These are phyloP conservation scores for Hydroisotoma schaefferi DNA, from an alignment of 2,888 invertebrate genomes.

Conservation along the genomic window DNA sequence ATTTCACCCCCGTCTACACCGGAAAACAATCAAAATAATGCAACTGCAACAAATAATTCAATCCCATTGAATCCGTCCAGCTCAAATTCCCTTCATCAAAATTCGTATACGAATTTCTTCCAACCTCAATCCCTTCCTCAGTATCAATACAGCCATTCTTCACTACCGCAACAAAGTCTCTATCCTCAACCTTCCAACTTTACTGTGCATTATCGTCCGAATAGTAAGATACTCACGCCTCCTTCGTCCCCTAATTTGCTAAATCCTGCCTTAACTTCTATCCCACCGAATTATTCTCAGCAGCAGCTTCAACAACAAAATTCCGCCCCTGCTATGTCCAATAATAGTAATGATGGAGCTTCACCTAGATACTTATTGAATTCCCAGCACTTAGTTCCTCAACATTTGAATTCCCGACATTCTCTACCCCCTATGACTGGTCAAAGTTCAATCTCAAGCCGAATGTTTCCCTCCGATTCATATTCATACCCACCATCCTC, in stretches of 20 bases:
- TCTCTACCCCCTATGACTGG: background rate
- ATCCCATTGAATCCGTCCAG: slow-evolving; percentile 11
- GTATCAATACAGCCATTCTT: slow-evolving; percentile 23
- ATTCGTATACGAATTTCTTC: slow-evolving; percentile 36
- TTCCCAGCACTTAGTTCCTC: slow-evolving; percentile 14
- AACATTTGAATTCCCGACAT: slow-evolving; percentile 6
- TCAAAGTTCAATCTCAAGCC: background rate
- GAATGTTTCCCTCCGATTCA: background rate
- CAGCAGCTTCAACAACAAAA: slow-evolving; percentile 29
- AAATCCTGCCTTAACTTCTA: slow-evolving; percentile 16
- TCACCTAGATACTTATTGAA: background rate
- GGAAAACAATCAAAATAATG: slow-evolving; percentile 30
- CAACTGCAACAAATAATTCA: slow-evolving; percentile 14
- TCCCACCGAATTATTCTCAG: background rate
- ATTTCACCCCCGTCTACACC: slow-evolving; percentile 48
- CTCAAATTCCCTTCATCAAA: slow-evolving; percentile 29
- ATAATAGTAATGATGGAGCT: no score
- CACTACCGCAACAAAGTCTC: slow-evolving; percentile 6
- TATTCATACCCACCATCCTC: background rate
- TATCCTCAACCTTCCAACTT: background rate
- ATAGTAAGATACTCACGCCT: slow-evolving; percentile 43
- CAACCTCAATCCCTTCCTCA: slow-evolving; percentile 25
- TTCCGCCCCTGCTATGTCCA: slow-evolving; percentile 16
- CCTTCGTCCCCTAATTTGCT: slow-evolving; percentile 43
- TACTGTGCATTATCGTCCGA: background rate